Evolutionary conservation across 1,140 invertebrate species (phyloP).

Genomic region (Anadara kagoshimensis): DNA sequence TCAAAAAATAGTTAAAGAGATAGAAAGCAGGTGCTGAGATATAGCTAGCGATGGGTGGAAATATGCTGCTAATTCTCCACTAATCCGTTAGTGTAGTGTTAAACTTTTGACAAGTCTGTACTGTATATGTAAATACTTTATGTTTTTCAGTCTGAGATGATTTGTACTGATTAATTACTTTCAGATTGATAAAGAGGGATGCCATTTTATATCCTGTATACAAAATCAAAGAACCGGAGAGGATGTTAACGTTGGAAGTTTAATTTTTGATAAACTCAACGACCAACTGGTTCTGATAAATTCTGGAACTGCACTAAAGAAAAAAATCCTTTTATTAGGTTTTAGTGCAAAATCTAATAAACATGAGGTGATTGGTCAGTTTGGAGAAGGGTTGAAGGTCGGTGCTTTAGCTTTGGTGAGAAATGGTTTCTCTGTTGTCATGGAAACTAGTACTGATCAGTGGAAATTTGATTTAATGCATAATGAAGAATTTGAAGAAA

Average conservation of each 20-base stretch:
- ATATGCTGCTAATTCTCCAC: no score
- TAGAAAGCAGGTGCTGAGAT: no score
- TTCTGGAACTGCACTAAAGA: constrained; percentile 15
- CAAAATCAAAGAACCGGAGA: background rate
- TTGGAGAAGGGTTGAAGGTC: constrained; percentile 34
- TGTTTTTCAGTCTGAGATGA: no score
- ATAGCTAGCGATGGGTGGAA: no score
- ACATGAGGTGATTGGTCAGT: constrained; percentile 33
- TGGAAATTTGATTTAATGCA: constrained; percentile 28
- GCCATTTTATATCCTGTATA: no score
- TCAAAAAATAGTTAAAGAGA: no score
- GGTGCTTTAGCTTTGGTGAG: constrained; percentile 31
- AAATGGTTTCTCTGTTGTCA: constrained; percentile 24
- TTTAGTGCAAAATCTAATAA: constrained; percentile 29
- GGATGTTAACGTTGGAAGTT: constrained; percentile 4
- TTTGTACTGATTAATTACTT: no score
- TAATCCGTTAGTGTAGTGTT: no score
- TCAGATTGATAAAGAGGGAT: no score
- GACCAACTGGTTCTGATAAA: constrained; percentile 14
- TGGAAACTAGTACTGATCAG: constrained; percentile 30
- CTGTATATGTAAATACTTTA: no score
- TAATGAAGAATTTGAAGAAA: constrained; percentile 10
- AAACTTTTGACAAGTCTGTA: no score
- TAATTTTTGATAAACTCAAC: constrained; percentile 15
- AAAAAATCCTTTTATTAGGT: constrained; percentile 31